Conservation (phyloP, 2,797 vertebrate genomes). For the Falco berigora region DNA sequence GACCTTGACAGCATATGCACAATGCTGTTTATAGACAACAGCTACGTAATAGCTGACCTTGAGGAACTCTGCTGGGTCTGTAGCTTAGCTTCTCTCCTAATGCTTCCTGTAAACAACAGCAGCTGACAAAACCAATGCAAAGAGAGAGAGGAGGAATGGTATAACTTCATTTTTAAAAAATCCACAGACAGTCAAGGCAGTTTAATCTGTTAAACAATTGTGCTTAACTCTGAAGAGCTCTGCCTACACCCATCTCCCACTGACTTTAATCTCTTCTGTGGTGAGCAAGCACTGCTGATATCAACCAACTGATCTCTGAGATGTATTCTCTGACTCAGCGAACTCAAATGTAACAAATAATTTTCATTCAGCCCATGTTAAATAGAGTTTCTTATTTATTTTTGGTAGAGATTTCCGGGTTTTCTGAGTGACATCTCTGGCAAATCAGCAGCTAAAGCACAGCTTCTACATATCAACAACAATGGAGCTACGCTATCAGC, state of each 20-base stretch:
- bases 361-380: background rate
- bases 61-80: background rate
- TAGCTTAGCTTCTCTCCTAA: background rate
- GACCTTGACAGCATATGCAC: slow-evolving; percentile 3
- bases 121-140: background rate
- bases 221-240: background rate
- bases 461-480: background rate
- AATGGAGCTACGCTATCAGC: background rate
- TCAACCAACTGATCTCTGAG: background rate
- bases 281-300: background rate
- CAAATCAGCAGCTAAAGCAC: slow-evolving; percentile 3
- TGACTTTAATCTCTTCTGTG: background rate
- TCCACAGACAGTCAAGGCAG: background rate
- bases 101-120: slow-evolving; percentile 5
- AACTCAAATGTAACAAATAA: background rate
- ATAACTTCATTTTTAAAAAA: background rate
- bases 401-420: background rate
- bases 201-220: background rate
- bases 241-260: background rate
- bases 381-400: background rate
- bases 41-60: background rate
- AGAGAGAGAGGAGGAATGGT: background rate
- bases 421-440: background rate
- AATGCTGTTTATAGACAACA: slow-evolving; percentile 12
- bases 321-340: background rate